phyloP scores from a whole-genome alignment of 1,140 invertebrate genomes.

The Drosophila littoralis region DNA sequence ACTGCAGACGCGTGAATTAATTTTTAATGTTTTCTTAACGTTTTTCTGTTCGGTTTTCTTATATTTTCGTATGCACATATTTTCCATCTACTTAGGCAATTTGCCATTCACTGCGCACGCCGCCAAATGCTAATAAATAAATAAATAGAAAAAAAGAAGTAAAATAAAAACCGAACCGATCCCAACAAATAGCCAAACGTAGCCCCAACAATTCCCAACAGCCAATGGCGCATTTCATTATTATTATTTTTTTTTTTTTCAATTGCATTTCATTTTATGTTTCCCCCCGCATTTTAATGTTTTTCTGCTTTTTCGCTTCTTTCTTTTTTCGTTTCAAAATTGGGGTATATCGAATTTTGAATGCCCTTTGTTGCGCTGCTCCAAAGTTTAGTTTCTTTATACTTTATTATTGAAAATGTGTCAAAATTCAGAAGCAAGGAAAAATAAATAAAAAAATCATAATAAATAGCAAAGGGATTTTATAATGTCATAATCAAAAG shows the following conservation, averaged over 20 bases:
- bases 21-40: conserved; percentile 60
- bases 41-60: conserved; percentile 28
- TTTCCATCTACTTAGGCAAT: conserved; percentile 77
- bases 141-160: conserved; percentile 8
- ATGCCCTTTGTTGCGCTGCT: conserved; percentile 2
- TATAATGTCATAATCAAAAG: no score
- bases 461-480: no score
- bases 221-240: conserved; percentile 73
- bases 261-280: conserved; percentile 62
- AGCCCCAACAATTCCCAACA: conserved; percentile 6
- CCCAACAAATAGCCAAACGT: conserved; percentile 27
- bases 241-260: no score
- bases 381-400: background rate
- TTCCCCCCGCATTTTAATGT: conserved; percentile 10
- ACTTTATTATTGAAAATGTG: no score
- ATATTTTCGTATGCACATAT: conserved; percentile 30
- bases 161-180: conserved; percentile 24
- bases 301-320: background rate
- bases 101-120: conserved; percentile 78
- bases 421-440: no score
- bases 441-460: no score
- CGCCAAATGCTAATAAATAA: conserved; percentile 33
- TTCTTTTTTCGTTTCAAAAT: background rate
- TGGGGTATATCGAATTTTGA: background rate
- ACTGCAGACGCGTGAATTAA: conserved; percentile 77